phyloP scores from a whole-genome alignment of 2,888 invertebrate genomes.

The Brenthis hecate region DNA sequence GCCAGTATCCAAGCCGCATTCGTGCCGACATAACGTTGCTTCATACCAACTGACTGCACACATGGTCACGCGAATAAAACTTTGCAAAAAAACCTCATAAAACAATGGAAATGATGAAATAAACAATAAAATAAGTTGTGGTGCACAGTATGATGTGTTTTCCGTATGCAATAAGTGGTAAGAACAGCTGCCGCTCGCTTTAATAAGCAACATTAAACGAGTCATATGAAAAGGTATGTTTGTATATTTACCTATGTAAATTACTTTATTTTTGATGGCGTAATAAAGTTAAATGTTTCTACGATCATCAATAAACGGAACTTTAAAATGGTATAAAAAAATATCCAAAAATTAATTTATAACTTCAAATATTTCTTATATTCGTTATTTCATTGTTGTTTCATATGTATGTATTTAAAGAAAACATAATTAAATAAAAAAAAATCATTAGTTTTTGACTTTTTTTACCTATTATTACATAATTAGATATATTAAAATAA shows the following conservation, averaged over 20 bases:
- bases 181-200: constrained; percentile 26
- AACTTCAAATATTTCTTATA: no score
- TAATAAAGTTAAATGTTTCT: constrained; percentile 1
- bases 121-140: neutral
- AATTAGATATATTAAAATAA: no score
- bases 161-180: constrained; percentile 27
- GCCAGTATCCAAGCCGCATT: constrained; percentile 35
- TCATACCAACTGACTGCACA: constrained; percentile 14
- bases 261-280: constrained; percentile 16
- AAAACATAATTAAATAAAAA: no score
- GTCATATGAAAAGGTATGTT: constrained; percentile 35
- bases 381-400: no score
- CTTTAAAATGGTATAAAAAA: neutral
- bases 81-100: constrained; percentile 24
- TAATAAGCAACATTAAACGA: constrained; percentile 32
- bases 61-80: constrained; percentile 34
- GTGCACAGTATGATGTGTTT: constrained; percentile 12
- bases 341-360: neutral
- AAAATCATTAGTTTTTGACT: no score
- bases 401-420: no score
- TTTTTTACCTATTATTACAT: no score
- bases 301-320: neutral
- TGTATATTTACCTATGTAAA: constrained; percentile 5
- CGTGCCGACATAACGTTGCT: constrained; percentile 23
- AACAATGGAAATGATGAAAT: constrained; percentile 2